Percentiles rank a stretch among this genome's conserved stretches.
Evolutionary conservation across 2,797 vertebrate species (phyloP).

Genomic region (Hirundo rustica): DNA sequence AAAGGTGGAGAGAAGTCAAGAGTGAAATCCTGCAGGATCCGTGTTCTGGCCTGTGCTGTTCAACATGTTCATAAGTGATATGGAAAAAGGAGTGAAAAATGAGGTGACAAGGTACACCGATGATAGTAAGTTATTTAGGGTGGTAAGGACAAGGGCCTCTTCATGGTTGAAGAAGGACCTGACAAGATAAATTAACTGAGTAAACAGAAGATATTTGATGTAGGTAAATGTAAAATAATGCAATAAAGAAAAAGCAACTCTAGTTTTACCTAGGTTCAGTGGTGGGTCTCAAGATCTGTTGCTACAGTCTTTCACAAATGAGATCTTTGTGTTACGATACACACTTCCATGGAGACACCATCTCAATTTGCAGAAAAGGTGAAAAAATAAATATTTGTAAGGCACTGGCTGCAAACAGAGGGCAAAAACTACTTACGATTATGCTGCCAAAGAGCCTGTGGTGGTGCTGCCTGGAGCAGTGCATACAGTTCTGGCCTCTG

Average conservation of each 20-base stretch:
- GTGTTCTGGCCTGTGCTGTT: slow-evolving; percentile 21
- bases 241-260: neutral
- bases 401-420: neutral
- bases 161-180: neutral
- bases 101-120: slow-evolving; percentile 35
- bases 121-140: slow-evolving; percentile 57
- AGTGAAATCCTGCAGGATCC: slow-evolving; percentile 37
- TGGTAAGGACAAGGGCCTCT: slow-evolving; percentile 27
- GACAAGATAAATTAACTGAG: slow-evolving; percentile 9
- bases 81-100: slow-evolving; percentile 48
- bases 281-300: neutral
- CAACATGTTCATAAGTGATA: slow-evolving; percentile 34
- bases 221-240: neutral
- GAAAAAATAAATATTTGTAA: neutral
- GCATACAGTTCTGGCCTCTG: neutral
- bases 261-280: neutral
- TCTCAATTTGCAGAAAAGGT: neutral
- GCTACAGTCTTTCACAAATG: neutral
- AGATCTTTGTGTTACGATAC: neutral
- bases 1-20: slow-evolving; percentile 31
- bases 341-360: neutral
- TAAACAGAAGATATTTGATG: neutral
- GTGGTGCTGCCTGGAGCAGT: neutral
- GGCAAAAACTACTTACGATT: neutral
- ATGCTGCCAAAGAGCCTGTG: neutral